phyloP scores from a whole-genome alignment of 1,140 invertebrate species.

The Ceratitis capitata region DNA sequence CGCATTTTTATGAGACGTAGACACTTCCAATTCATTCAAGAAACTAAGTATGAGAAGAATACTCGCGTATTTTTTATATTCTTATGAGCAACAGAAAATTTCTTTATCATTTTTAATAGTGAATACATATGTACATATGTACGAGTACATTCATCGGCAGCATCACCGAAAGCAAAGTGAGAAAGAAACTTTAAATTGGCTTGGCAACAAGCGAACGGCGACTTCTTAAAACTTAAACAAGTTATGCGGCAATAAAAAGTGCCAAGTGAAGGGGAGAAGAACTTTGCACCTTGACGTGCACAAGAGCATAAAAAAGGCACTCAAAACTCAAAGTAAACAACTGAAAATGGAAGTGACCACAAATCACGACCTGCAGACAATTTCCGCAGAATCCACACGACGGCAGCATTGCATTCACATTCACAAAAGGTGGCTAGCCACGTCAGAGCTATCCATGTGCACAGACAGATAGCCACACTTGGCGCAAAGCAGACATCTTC shows the following conservation, averaged over 20 bases:
- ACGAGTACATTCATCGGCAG: neutral
- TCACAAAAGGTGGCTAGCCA: neutral
- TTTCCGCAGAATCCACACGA: constrained; percentile 2
- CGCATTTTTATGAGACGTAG: too few species aligned
- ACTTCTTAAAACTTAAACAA: neutral
- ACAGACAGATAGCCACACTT: neutral
- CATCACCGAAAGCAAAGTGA: neutral
- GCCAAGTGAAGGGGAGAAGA: neutral
- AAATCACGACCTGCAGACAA: neutral
- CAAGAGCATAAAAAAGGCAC: neutral
- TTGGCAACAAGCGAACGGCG: neutral
- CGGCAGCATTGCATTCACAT: neutral
- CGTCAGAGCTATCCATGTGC: neutral
- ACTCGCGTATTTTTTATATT: too few species aligned
- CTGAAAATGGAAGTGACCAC: neutral
- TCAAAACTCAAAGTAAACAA: neutral
- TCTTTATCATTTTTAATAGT: neutral
- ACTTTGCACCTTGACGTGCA: neutral
- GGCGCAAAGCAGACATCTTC: neutral
- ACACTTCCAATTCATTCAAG: too few species aligned
- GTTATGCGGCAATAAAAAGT: neutral
- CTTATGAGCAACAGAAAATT: too few species aligned
- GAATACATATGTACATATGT: neutral
- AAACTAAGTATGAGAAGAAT: too few species aligned
- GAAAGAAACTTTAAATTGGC: neutral